phyloP scores from a whole-genome alignment of 2,888 invertebrate genomes.

The Drosophila prolongata region DNA sequence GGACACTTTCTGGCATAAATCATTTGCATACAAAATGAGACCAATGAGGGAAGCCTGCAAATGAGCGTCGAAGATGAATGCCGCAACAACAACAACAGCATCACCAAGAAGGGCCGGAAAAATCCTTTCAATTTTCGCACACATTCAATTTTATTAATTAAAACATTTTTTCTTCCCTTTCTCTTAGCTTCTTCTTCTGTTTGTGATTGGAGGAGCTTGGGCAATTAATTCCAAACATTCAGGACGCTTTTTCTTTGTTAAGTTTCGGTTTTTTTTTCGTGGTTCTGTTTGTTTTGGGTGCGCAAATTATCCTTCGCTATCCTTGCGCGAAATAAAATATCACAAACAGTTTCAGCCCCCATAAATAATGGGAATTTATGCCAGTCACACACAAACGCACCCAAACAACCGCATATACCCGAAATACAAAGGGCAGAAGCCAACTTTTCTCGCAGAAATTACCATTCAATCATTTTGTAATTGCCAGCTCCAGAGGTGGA shows the following conservation, averaged over 20 bases:
- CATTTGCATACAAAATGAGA: constrained; percentile 83
- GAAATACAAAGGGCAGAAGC: constrained; percentile 51
- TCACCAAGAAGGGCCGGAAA: constrained; percentile 48
- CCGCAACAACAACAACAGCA: constrained; percentile 49
- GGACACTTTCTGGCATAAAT: constrained; percentile 80
- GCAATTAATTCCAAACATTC: constrained; percentile 81
- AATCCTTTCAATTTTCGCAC: constrained; percentile 83
- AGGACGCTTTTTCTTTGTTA: constrained; percentile 81
- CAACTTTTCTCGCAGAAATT: constrained; percentile 70
- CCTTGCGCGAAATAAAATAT: constrained; percentile 82
- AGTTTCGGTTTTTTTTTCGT: constrained; percentile 49
- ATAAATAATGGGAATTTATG: constrained; percentile 84
- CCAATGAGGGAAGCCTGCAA: constrained; percentile 58
- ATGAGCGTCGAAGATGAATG: constrained; percentile 75
- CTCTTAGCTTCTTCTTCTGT: constrained; percentile 55
- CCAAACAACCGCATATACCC: constrained; percentile 2
- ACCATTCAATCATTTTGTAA: constrained; percentile 82
- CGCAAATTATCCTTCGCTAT: constrained; percentile 74
- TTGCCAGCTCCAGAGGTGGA: constrained; percentile 57
- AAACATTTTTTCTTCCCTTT: constrained; percentile 68
- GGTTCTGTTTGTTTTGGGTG: constrained; percentile 43
- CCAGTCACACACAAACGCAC: constrained; percentile 48
- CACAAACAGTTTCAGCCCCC: constrained; percentile 82
- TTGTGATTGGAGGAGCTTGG: constrained; percentile 59
- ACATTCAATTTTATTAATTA: constrained; percentile 83